Conservation (phyloP, 2,888 invertebrate genomes). For the Troglohyphantes excavatus region DNA sequence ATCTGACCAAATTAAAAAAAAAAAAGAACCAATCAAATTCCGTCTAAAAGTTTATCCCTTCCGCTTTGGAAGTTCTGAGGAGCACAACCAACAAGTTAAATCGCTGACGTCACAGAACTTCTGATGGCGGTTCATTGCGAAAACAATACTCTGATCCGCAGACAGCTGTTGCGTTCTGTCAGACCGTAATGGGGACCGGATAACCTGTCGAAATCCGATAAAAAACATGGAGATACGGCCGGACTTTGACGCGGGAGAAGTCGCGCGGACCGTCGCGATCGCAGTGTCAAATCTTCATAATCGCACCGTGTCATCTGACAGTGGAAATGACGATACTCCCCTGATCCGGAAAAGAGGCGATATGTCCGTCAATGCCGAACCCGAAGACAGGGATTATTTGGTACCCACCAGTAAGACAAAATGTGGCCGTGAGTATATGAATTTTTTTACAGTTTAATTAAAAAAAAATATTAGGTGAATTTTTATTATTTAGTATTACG, state of each 20-base stretch:
- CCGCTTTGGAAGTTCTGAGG: no score
- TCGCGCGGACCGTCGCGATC: conserved; percentile 71
- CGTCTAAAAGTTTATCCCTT: no score
- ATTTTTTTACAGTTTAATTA: background rate
- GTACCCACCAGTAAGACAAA: conserved; percentile 11
- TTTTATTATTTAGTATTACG: no score
- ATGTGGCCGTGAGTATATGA: conserved; percentile 26
- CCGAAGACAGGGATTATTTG: conserved; percentile 44
- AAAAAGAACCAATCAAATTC: no score
- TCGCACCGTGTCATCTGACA: conserved; percentile 68
- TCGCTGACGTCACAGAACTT: conserved; percentile 43
- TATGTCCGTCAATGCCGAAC: conserved; percentile 48
- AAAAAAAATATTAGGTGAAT: no score
- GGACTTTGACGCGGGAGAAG: conserved; percentile 77
- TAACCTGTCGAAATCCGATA: conserved; percentile 4
- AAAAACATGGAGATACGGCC: conserved; percentile 64
- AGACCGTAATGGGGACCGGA: background rate
- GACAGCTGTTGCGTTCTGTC: conserved; percentile 13
- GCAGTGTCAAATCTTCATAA: conserved; percentile 72
- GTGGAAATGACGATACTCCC: conserved; percentile 73
- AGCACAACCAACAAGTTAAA: no score
- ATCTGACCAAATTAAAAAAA: no score
- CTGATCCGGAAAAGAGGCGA: conserved; percentile 43
- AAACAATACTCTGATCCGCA: conserved; percentile 13
- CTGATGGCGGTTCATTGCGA: conserved; percentile 65